phyloP scores from a whole-genome alignment of 1,140 invertebrate species.

The Cydia fagiglandana region DNA sequence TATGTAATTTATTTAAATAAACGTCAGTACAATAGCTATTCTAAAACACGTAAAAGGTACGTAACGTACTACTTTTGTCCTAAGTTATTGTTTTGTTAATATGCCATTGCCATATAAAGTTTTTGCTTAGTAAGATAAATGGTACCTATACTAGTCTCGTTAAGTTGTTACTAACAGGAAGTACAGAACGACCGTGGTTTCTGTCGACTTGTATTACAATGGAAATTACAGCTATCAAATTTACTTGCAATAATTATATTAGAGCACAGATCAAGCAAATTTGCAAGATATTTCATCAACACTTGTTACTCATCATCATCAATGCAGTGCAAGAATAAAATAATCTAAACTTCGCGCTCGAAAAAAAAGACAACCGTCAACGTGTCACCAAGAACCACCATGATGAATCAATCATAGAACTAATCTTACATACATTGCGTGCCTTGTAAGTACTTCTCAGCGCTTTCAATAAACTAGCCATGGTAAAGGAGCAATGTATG shows the following conservation, averaged over 20 bases:
- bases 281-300: conserved; percentile 22
- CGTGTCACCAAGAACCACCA: conserved; percentile 13
- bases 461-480: neutral
- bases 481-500: conserved; percentile 47
- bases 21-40: no score
- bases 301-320: conserved; percentile 27
- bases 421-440: neutral
- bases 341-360: conserved; percentile 1
- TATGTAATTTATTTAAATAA: no score
- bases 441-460: neutral
- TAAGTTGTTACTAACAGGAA: conserved; percentile 16
- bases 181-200: neutral
- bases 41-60: no score
- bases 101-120: neutral
- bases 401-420: neutral
- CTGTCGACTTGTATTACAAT: neutral
- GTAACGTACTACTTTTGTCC: no score
- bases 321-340: conserved; percentile 15
- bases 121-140: neutral
- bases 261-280: neutral
- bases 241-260: neutral
- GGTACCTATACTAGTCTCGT: neutral
- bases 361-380: conserved; percentile 26
- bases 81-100: no score
- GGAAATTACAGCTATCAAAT: neutral